Percentiles rank a stretch among this genome's conserved stretches.
These are phyloP conservation scores for Zophobas atratus DNA, from an alignment of 1,140 invertebrate genomes.

Conservation along the genomic window DNA sequence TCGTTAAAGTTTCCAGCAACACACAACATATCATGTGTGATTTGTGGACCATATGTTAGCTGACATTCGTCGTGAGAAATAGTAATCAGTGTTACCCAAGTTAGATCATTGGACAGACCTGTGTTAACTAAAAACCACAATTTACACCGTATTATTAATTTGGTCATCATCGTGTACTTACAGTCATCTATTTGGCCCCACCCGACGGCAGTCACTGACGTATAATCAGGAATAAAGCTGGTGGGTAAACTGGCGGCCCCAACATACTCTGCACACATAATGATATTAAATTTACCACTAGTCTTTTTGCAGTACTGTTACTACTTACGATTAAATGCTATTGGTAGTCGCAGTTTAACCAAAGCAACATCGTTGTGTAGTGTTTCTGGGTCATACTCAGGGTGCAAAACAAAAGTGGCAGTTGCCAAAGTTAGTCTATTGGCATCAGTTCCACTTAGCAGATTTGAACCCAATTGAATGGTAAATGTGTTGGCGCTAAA, in stretches of 20 bases:
- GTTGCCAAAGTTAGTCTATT: constrained; percentile 15
- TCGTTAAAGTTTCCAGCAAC: constrained; percentile 21
- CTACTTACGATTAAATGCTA: constrained; percentile 25
- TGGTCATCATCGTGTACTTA: background rate
- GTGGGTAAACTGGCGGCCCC: background rate
- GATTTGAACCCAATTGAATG: constrained; percentile 4
- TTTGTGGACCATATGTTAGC: constrained; percentile 16
- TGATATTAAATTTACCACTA: background rate
- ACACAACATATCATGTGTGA: constrained; percentile 24
- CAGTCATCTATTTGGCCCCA: constrained; percentile 28
- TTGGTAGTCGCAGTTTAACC: constrained; percentile 20
- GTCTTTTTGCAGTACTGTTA: background rate
- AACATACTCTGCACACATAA: constrained; percentile 1
- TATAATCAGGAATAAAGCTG: constrained; percentile 14
- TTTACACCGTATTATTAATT: background rate
- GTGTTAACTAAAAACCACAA: constrained; percentile 20
- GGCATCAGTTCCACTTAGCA: constrained; percentile 11
- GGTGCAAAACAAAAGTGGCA: background rate
- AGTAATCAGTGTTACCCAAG: background rate
- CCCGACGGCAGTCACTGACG: constrained; percentile 5
- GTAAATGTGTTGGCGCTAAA: background rate
- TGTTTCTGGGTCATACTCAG: constrained; percentile 5
- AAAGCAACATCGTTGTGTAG: constrained; percentile 12
- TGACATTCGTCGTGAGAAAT: constrained; percentile 28
- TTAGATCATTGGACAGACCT: constrained; percentile 18